phyloP scores from a whole-genome alignment of 2,888 invertebrate genomes.

The Cactoblastis cactorum region DNA sequence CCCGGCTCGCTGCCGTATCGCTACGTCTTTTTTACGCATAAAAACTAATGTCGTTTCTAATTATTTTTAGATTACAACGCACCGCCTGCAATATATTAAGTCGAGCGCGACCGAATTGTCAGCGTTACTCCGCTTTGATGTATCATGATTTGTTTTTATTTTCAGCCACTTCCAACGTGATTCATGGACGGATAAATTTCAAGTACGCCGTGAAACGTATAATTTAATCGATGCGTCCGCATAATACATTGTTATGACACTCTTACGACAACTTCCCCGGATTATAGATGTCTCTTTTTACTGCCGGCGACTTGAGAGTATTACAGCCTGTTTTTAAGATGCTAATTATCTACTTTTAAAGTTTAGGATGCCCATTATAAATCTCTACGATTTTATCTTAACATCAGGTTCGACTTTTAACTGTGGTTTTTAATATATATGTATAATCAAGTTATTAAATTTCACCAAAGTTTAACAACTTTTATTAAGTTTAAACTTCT shows the following conservation, averaged over 20 bases:
- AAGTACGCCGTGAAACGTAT: conserved; percentile 63
- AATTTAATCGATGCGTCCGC: conserved; percentile 62
- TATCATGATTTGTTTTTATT: conserved; percentile 76
- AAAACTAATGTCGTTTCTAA: conserved; percentile 78
- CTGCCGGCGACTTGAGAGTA: conserved; percentile 2
- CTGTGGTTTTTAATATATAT: conserved; percentile 1
- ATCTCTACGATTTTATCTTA: conserved; percentile 7
- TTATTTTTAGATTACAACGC: conserved; percentile 79
- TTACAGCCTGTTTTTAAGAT: conserved; percentile 18
- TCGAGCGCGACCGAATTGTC: conserved; percentile 73
- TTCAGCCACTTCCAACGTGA: conserved; percentile 67
- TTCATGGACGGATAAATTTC: conserved; percentile 73
- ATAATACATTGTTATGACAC: conserved; percentile 64
- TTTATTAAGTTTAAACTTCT: too few species aligned
- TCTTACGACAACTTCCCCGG: conserved; percentile 38
- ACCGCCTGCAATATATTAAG: conserved; percentile 76
- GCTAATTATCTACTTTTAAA: conserved; percentile 11
- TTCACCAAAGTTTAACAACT: too few species aligned
- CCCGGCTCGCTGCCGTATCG: conserved; percentile 52
- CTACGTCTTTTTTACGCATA: conserved; percentile 75
- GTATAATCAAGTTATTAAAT: too few species aligned
- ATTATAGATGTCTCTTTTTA: conserved; percentile 27
- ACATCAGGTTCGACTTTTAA: conserved; percentile 1
- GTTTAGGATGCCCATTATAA: neutral
- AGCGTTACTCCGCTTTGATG: conserved; percentile 78